Conservation (phyloP, 2,797 vertebrate species). For the Vipera ursinii region DNA sequence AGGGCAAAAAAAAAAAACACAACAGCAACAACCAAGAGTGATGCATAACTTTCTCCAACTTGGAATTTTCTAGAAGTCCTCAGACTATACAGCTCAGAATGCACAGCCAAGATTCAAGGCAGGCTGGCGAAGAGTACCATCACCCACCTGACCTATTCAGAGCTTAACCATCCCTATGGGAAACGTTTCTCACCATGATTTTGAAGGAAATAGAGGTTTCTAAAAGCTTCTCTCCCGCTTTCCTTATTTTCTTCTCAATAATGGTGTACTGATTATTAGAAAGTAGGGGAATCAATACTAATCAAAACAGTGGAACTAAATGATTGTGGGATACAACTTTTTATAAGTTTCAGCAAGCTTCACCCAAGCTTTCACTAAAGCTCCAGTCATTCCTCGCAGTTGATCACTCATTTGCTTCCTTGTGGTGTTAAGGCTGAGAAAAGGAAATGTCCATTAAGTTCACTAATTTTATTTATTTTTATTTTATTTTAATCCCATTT, state of each 20-base stretch:
- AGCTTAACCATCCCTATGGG: not conserved
- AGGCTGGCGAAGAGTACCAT: not conserved
- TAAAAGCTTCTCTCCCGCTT: not conserved
- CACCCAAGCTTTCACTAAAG: not conserved
- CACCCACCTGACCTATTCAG: not conserved
- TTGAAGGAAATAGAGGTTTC: not conserved
- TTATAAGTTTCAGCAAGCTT: not conserved
- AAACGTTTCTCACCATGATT: not conserved
- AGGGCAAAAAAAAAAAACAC: not conserved
- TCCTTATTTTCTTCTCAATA: not conserved
- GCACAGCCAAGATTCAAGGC: not conserved
- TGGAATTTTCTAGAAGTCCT: not conserved
- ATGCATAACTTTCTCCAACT: not conserved
- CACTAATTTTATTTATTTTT: slow-evolving; percentile 60
- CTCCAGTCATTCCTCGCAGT: not conserved
- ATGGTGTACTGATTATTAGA: not conserved
- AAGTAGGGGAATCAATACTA: not conserved
- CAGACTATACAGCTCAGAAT: not conserved
- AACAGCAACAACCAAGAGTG: not conserved
- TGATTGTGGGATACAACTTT: not conserved
- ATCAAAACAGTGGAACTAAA: not conserved
- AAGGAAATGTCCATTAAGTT: slow-evolving; percentile 76
- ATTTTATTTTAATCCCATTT: too few relatives aligned
- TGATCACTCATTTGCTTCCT: slow-evolving; percentile 74
- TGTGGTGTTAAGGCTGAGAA: slow-evolving; percentile 75